Evolutionary conservation across 1,140 invertebrate species (phyloP).

Genomic region (Drosophila arawakana): DNA sequence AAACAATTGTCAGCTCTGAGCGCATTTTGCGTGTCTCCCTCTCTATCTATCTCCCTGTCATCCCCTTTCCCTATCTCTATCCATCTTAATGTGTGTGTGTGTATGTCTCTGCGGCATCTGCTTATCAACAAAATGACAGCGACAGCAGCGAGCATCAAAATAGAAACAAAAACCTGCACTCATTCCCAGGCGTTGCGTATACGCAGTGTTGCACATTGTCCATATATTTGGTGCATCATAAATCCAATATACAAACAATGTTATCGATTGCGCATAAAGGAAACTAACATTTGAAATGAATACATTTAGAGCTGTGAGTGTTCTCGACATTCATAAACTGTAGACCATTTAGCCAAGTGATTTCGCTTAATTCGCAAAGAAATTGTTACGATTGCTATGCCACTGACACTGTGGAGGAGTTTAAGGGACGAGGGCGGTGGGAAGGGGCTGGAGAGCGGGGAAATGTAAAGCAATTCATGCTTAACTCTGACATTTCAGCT

Average conservation of each 20-base stretch:
- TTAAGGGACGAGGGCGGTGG: neutral
- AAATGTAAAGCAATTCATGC: conserved; percentile 57
- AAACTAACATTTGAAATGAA: conserved; percentile 10
- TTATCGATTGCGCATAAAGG: conserved; percentile 5
- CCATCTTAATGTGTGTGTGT: neutral
- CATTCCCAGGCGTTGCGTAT: conserved; percentile 51
- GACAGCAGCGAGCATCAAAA: conserved; percentile 28
- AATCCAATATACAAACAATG: conserved; percentile 8
- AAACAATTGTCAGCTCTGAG: conserved; percentile 73
- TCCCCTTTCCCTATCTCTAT: conserved; percentile 1
- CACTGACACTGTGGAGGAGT: neutral
- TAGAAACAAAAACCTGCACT: conserved; percentile 26
- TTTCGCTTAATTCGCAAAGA: conserved; percentile 37
- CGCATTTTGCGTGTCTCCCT: conserved; percentile 56
- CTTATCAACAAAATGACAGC: conserved; percentile 74
- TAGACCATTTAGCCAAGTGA: conserved; percentile 30
- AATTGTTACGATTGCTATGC: neutral
- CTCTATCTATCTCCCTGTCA: conserved; percentile 2
- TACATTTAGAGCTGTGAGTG: conserved; percentile 10
- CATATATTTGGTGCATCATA: conserved; percentile 15
- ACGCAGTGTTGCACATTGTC: conserved; percentile 48
- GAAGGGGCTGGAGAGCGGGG: neutral
- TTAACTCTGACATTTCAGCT: conserved; percentile 78
- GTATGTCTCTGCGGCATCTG: conserved; percentile 41
- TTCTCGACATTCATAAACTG: conserved; percentile 16